phyloP scores from a whole-genome alignment of 2,113 vertebrate genomes.

The Atlantisia rogersi region DNA sequence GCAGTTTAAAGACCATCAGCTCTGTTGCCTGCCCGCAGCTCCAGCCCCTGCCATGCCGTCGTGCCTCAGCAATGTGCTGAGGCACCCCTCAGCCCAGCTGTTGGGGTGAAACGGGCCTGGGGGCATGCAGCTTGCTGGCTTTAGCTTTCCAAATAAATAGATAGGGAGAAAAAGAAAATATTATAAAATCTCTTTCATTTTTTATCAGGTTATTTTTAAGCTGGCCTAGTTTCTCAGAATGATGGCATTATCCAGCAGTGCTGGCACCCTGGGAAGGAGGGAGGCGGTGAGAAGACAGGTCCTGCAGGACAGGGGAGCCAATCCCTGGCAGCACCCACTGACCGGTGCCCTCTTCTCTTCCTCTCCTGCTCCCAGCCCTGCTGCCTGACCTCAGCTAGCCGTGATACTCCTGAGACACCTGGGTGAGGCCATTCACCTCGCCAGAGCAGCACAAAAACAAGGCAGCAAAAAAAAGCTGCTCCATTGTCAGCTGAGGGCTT shows the following conservation, averaged over 20 bases:
- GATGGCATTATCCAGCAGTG: neutral
- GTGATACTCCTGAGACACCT: rapidly evolving
- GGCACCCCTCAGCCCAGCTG: neutral
- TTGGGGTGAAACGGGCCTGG: neutral
- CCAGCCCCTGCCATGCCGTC: neutral
- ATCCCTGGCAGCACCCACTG: rapidly evolving
- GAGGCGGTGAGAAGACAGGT: rapidly evolving
- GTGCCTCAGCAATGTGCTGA: neutral
- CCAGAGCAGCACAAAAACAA: neutral
- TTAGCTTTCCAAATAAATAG: neutral
- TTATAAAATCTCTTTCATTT: neutral
- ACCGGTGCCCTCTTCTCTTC: neutral
- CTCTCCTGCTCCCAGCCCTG: neutral
- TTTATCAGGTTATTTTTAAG: slow-evolving; percentile 29
- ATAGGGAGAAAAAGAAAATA: neutral
- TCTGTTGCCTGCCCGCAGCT: neutral
- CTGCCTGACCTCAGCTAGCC: neutral
- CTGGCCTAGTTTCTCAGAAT: slow-evolving; percentile 12
- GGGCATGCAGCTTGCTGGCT: neutral
- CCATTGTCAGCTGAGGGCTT: neutral
- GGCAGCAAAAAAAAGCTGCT: neutral
- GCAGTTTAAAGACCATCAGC: neutral
- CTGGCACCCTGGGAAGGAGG: neutral
- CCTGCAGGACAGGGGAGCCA: rapidly evolving
- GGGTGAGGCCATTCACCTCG: rapidly evolving